These are phyloP conservation scores for Andrena bicolor DNA, from an alignment of 2,888 invertebrate species.

Conservation along the genomic window DNA sequence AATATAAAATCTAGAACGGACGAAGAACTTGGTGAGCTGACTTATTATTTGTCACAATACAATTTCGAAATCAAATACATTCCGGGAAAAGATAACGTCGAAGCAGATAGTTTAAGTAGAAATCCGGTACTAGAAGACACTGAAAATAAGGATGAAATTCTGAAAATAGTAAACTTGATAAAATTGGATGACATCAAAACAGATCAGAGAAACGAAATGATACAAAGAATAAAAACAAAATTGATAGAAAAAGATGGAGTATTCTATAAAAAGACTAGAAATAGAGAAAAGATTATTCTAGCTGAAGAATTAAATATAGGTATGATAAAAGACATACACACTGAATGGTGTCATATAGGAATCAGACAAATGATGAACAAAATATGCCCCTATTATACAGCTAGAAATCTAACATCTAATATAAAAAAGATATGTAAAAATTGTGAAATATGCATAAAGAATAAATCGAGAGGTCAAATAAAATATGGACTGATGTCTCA, in stretches of 20 bases:
- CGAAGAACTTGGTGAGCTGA: conserved; percentile 68
- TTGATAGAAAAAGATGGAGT: conserved; percentile 27
- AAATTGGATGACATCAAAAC: conserved; percentile 55
- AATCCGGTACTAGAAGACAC: conserved; percentile 15
- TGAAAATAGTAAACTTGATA: conserved; percentile 62
- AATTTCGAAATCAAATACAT: conserved; percentile 67
- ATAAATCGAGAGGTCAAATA: conserved; percentile 20
- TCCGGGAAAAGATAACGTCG: conserved; percentile 61
- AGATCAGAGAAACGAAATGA: conserved; percentile 52
- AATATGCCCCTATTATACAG: conserved; percentile 1
- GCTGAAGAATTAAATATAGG: conserved; percentile 31
- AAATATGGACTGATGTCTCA: conserved; percentile 27
- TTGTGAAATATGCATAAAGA: conserved; percentile 20
- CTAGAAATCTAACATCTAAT: conserved; percentile 35
- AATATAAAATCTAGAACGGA: conserved; percentile 71
- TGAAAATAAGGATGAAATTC: conserved; percentile 57
- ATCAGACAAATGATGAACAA: conserved; percentile 7
- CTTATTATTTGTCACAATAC: conserved; percentile 44
- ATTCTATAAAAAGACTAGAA: conserved; percentile 34
- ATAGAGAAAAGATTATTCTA: conserved; percentile 39
- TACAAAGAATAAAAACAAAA: conserved; percentile 38
- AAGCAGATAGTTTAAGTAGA: conserved; percentile 51
- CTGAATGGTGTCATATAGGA: conserved; percentile 20
- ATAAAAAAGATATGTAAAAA: conserved; percentile 55
- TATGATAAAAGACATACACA: conserved; percentile 24